Evolutionary conservation across 2,888 invertebrate genomes (phyloP), one percentile per base, ranked within the genome.

Genomic region (Hirtodrosophila confusa): DNA sequence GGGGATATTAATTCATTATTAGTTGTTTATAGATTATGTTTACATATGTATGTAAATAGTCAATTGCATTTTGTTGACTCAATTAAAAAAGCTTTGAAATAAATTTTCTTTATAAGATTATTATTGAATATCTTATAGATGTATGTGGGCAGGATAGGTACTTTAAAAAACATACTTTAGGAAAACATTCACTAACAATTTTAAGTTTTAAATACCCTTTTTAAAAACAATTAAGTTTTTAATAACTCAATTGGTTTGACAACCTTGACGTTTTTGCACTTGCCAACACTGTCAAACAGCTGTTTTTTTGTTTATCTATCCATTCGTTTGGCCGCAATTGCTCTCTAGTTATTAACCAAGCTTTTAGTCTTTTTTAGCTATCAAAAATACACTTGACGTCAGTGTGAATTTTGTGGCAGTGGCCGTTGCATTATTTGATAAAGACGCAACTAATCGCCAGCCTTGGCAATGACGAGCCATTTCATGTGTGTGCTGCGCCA

Each of bases 401-500:
- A 74, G 65, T 49, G 7, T 12, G 27, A 11, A 23, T 7, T 51
- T 44, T n/a, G 8, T n/a, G 36, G 9, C 35, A 29, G 35, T 39
- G 27, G 11, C 31, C 23, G 47, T 53, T 62, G 62, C 57, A 66
- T 47, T 41, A 17, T 36, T 31, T 41, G 37, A 50, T 62, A 55
- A 55, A 12, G 23, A 4, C 37, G 11, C 41, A 40, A 36, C 10
- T 53, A 49, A 44, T 49, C 29, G 35, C 36, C 43, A 49, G 11
- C 17, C 37, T 44, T 37, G 29, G 53, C 61, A 85, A 94, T 92
- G 94, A 92, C 91, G 73, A 92, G 91, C 86, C 93, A 93, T 67
- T 94, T 95, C 78, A 93, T 94, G 75, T 93, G 92, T 23, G 93
- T 95, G 6, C 93, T 95, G 90, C 94, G 94, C 79, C 96, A 96